Evolutionary conservation across 2,888 invertebrate genomes (phyloP).

Genomic region (Ectemnius cavifrons): DNA sequence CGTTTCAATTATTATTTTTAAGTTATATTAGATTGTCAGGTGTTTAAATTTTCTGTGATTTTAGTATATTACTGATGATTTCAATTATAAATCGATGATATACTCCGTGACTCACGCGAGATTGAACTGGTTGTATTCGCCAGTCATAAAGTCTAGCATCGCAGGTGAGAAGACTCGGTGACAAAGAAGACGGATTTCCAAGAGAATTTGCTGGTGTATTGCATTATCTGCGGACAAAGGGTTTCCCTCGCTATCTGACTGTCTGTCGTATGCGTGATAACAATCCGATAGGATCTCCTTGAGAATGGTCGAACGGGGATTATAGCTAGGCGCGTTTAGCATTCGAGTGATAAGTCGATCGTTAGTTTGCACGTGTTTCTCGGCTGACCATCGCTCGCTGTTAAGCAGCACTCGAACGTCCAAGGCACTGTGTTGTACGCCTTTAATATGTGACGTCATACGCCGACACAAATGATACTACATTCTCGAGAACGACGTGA

Average conservation of each 20-base stretch:
- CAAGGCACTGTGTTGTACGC: slow-evolving; percentile 19
- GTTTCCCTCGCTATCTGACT: neutral
- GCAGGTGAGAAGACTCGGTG: neutral
- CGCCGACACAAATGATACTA: neutral
- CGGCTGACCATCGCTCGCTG: neutral
- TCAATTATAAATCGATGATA: too few relatives aligned
- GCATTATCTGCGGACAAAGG: neutral
- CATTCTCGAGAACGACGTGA: too few relatives aligned
- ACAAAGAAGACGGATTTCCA: neutral
- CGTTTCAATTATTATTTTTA: too few relatives aligned
- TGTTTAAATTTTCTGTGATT: too few relatives aligned
- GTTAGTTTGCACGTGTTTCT: slow-evolving; percentile 49
- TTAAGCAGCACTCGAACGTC: too few relatives aligned
- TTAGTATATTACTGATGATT: too few relatives aligned
- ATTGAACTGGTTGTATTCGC: neutral
- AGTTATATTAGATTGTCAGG: too few relatives aligned
- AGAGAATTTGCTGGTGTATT: neutral
- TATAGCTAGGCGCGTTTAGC: slow-evolving; percentile 39
- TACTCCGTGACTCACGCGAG: too few relatives aligned
- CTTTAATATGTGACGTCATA: slow-evolving; percentile 62
- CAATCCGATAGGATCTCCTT: slow-evolving; percentile 48
- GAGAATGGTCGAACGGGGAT: slow-evolving; percentile 30
- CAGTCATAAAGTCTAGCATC: neutral
- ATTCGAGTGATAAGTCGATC: slow-evolving; percentile 55
- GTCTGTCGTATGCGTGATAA: slow-evolving; percentile 33